Evolutionary conservation across 2,113 vertebrate species (phyloP), one percentile per base, ranked within the genome.

Genomic region (Meriones unguiculatus): DNA sequence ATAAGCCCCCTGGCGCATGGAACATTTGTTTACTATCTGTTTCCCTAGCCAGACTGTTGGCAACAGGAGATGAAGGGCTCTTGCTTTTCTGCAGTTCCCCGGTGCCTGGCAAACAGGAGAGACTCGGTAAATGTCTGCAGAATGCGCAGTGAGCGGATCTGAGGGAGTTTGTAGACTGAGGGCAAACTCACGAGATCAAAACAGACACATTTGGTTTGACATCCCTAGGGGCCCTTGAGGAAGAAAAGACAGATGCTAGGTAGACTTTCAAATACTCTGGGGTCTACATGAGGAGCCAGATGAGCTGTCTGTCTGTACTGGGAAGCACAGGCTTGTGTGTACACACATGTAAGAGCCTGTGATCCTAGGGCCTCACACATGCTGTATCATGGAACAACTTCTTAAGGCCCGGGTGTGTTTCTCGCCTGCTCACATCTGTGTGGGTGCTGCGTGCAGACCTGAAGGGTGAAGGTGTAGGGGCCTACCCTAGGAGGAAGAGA

Each of bases 51-150:
- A 96, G 91, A 91, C 14, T 80, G 76, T 93, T 81, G 88, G 85
- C 84, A 90, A 90, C 54, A 77, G 38, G 91, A 70, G 84, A 96
- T 35, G 85, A 92, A 95, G 54, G 84, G 85, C 78, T 94, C 59
- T 76, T 95, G 95, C 82, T 86, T 94, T 89, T 35, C 20, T 76
- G 24, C 35, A 18, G 18, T 80, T 95, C 67, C 93, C 57, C 59
- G 72, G 78, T 41, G 62, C 50, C 57, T 90, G 41, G 78, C 57
- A 80, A 78, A 65, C 4, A 78, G 57, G 38, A 96, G 46, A 41
- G 41, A 65, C 50, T 93, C 15, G n/a, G 73, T 72, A 76, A 93
- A 62, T 46, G 72, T 17, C 13, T 52, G 57, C 15, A 59, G 87
- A 84, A n/a, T 24, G 46, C 15, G 50, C 0, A 3, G 20, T 84